Percentiles rank a stretch among this genome's conserved stretches.
Evolutionary conservation across 1,140 invertebrate genomes (phyloP).

Genomic region (Temnothorax curvispinosus): DNA sequence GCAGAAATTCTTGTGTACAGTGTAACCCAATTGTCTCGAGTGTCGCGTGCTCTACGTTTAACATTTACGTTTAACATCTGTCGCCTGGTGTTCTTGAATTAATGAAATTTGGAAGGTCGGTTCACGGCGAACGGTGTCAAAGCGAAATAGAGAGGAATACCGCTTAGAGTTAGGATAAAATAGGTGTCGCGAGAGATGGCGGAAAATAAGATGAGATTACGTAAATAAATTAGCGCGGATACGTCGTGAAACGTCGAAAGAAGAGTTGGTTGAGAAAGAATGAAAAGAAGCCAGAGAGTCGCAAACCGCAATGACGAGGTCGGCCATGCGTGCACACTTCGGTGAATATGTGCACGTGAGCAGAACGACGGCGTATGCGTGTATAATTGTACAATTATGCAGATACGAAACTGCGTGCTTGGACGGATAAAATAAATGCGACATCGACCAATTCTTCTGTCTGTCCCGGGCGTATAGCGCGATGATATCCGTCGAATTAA

Average conservation of each 20-base stretch:
- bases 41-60: not conserved
- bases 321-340: not conserved
- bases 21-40: constrained; percentile 33
- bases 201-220: constrained; percentile 60
- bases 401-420: constrained; percentile 32
- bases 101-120: constrained; percentile 71
- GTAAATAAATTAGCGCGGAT: constrained; percentile 74
- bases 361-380: constrained; percentile 17
- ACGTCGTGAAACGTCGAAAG: constrained; percentile 15
- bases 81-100: constrained; percentile 53
- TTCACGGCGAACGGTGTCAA: constrained; percentile 24
- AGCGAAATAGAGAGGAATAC: constrained; percentile 46
- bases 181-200: constrained; percentile 7
- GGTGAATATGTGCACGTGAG: not conserved
- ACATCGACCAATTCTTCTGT: not conserved
- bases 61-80: constrained; percentile 32
- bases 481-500: constrained; percentile 53
- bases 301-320: not conserved
- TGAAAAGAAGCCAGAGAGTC: not conserved
- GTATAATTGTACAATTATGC: constrained; percentile 67
- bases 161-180: constrained; percentile 11
- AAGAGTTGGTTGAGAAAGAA: not conserved
- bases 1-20: constrained; percentile 40
- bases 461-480: not conserved
- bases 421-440: constrained; percentile 18